Evolutionary conservation across 2,797 vertebrate species (phyloP), one percentile per base, ranked within the genome.

Genomic region (Lateolabrax maculatus): DNA sequence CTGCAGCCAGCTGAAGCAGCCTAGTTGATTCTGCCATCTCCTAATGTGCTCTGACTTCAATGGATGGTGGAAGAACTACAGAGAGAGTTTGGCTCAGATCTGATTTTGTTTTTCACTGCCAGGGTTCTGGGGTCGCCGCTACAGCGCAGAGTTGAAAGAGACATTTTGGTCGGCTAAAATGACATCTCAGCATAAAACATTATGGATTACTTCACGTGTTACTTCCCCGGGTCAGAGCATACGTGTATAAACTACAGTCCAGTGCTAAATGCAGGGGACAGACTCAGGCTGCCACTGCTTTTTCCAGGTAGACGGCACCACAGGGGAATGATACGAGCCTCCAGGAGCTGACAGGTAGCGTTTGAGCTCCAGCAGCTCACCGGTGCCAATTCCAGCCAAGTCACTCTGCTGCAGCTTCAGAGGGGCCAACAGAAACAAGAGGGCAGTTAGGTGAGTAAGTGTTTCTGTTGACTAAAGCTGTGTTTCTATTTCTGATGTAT

Each of bases 321-420:
- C 74, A 80, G 76, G 76, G 37, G 80, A 77, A 64, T 19, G 73
- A 86, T 76, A 74, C 1, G 34, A 83, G 75, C 41, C 80, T 88
- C 81, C 77, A 76, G 75, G 80, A 90, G 78, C 85, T 90, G 90
- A 88, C 91, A 91, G 88, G 85, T 92, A 89, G 75, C 51, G 73
- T 90, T 92, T 89, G 80, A 81, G 77, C 79, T 90, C 81, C 79
- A 82, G 78, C 84, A 57, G 70, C 79, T 82, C 71, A 27, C 44
- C 39, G 0, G 36, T 69, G 90, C 89, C 90, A 90, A 90, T 29
- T 64, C 66, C 89, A 92, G 90, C 88, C 81, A 64, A 86, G 77
- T 71, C 85, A 65, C 72, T 73, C 23, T 36, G 74, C 77, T 74
- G 68, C 81, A 65, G 57, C 16, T 37, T 77, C 36, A 64, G 12